These are phyloP conservation scores for Salvelinus namaycush DNA, from an alignment of 2,113 vertebrate genomes.

Conservation along the genomic window DNA sequence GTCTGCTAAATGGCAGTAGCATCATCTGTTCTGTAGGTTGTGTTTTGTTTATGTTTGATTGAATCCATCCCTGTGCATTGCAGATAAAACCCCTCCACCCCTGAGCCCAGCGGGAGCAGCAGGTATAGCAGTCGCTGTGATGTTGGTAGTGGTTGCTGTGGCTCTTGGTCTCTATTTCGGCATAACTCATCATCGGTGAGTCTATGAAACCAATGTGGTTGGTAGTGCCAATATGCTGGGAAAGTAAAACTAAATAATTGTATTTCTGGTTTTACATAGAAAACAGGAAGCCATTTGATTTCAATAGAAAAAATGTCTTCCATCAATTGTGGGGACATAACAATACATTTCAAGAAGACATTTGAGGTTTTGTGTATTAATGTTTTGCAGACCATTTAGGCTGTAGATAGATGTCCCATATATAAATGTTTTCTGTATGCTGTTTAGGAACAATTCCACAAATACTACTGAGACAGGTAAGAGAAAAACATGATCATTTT, in stretches of 20 bases:
- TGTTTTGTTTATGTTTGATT: background rate
- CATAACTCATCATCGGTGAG: background rate
- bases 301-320: too few relatives aligned
- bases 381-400: too few relatives aligned
- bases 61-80: background rate
- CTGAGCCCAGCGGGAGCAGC: slow-evolving; percentile 7
- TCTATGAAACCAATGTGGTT: background rate
- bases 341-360: too few relatives aligned
- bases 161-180: background rate
- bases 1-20: too few relatives aligned
- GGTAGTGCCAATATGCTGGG: too few relatives aligned
- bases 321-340: too few relatives aligned
- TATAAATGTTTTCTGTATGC: background rate
- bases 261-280: too few relatives aligned
- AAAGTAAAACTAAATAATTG: too few relatives aligned
- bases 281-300: too few relatives aligned
- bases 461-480: background rate
- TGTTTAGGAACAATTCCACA: background rate
- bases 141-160: background rate
- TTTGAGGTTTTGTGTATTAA: too few relatives aligned
- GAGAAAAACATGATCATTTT: background rate
- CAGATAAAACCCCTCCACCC: background rate
- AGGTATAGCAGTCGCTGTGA: slow-evolving; percentile 8
- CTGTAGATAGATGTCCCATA: too few relatives aligned
- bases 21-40: too few relatives aligned